phyloP scores from a whole-genome alignment of 2,888 invertebrate species.

The Nemapogon koenigi region DNA sequence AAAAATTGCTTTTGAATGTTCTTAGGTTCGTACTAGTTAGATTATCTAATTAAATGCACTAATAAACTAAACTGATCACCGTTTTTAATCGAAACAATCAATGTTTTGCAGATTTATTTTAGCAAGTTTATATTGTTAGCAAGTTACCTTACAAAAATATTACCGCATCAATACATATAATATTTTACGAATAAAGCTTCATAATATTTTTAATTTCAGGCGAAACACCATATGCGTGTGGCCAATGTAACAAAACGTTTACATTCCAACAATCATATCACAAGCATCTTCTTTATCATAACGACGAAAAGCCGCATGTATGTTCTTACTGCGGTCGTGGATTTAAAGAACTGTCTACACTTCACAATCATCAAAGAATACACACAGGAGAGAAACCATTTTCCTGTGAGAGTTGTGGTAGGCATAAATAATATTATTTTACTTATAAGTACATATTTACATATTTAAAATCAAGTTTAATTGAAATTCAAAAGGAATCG shows the following conservation, averaged over 20 bases:
- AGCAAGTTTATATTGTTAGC: too few relatives aligned
- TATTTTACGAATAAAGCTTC: too few relatives aligned
- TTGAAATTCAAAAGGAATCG: background rate
- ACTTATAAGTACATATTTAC: background rate
- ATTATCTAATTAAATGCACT: too few relatives aligned
- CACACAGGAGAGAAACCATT: slow-evolving; percentile 88
- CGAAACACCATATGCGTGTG: slow-evolving; percentile 87
- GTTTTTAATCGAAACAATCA: too few relatives aligned
- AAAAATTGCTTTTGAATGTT: too few relatives aligned
- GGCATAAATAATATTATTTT: slow-evolving; percentile 19
- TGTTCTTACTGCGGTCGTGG: slow-evolving; percentile 81
- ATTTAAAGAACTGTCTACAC: slow-evolving; percentile 85
- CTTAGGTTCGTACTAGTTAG: too few relatives aligned
- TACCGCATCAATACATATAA: too few relatives aligned
- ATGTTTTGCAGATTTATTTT: too few relatives aligned
- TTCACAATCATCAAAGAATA: slow-evolving; percentile 86
- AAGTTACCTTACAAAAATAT: too few relatives aligned
- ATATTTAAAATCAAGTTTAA: background rate
- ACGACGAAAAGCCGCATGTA: slow-evolving; percentile 81
- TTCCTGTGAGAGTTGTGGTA: slow-evolving; percentile 87
- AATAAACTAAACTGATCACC: too few relatives aligned
- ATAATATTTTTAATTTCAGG: slow-evolving; percentile 61
- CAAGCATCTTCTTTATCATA: slow-evolving; percentile 86
- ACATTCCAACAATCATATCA: slow-evolving; percentile 92
- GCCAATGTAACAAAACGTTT: slow-evolving; percentile 82